Percentiles rank a stretch among this genome's conserved stretches.
Conservation (phyloP, 2,888 invertebrate species). For the Caenorhabditis virilis region DNA sequence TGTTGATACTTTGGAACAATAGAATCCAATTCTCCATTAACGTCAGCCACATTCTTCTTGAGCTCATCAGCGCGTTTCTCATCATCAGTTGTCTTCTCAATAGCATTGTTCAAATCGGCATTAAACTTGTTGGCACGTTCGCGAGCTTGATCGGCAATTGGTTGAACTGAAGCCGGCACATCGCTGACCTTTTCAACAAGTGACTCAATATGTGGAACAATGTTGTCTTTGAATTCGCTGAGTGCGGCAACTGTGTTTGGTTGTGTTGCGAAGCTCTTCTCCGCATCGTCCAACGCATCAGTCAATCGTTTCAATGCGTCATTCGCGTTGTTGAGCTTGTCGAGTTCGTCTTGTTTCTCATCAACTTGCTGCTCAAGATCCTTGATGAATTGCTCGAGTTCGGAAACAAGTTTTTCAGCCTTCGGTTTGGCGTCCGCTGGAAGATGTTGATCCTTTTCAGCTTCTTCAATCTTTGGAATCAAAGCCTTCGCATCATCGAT, state of each 20-base stretch:
- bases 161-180: slow-evolving; percentile 4
- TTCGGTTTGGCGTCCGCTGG: slow-evolving; percentile 9
- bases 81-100: slow-evolving; percentile 15
- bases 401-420: slow-evolving; percentile 4
- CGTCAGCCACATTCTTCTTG: slow-evolving; percentile 5
- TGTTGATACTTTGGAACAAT: slow-evolving; percentile 12
- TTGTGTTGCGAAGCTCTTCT: slow-evolving; percentile 7
- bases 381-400: neutral
- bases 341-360: slow-evolving; percentile 5
- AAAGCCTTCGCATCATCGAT: slow-evolving; percentile 14
- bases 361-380: slow-evolving; percentile 7
- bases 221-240: slow-evolving; percentile 11
- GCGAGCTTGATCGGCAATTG: slow-evolving; percentile 4
- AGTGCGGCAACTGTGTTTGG: slow-evolving; percentile 5
- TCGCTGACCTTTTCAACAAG: slow-evolving; percentile 1
- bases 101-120: slow-evolving; percentile 8
- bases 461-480: slow-evolving; percentile 15
- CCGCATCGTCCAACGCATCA: slow-evolving; percentile 25
- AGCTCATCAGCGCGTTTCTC: slow-evolving; percentile 16
- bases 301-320: slow-evolving; percentile 12
- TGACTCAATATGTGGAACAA: slow-evolving; percentile 3
- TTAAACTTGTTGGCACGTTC: slow-evolving; percentile 7
- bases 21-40: slow-evolving; percentile 10
- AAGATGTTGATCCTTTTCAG: neutral
- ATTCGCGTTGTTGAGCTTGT: slow-evolving; percentile 14